Conservation (phyloP, 2,888 invertebrate species). For the Malthinus seriepunctatus region DNA sequence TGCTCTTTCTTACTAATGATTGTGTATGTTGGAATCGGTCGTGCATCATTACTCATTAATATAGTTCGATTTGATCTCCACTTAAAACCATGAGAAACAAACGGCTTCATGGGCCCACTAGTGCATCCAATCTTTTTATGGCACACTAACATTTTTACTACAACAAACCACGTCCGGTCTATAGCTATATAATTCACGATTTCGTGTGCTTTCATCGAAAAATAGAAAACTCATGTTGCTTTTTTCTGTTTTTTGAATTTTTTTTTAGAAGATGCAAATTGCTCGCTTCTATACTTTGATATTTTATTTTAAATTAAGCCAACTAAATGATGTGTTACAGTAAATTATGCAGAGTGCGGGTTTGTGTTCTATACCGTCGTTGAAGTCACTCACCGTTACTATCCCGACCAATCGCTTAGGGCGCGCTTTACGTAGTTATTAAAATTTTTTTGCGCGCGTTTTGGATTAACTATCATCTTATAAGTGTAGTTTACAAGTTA, state of each 20-base stretch:
- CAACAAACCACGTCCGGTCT: conserved; percentile 17
- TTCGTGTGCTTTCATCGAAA: conserved; percentile 23
- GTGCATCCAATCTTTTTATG: conserved; percentile 26
- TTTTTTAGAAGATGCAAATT: too few relatives aligned
- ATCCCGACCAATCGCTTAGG: too few relatives aligned
- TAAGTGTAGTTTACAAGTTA: too few relatives aligned
- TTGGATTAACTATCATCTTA: too few relatives aligned
- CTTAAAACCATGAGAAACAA: conserved; percentile 49
- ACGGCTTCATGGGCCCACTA: conserved; percentile 22
- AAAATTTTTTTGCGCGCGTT: too few relatives aligned
- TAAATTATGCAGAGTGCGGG: background rate
- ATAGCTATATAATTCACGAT: conserved; percentile 26
- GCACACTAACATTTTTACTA: conserved; percentile 16
- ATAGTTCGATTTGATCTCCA: conserved; percentile 55
- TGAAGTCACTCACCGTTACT: background rate
- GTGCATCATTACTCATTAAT: conserved; percentile 58
- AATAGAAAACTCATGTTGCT: conserved; percentile 16
- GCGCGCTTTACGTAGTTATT: too few relatives aligned
- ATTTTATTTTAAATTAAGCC: too few relatives aligned
- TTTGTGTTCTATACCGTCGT: conserved; percentile 3
- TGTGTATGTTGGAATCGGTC: conserved; percentile 56
- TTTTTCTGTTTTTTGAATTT: background rate
- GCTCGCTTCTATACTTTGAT: too few relatives aligned
- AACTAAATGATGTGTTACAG: too few relatives aligned
- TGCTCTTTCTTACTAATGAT: conserved; percentile 58